Conservation (phyloP, 2,888 invertebrate genomes). For the Meta bourneti region DNA sequence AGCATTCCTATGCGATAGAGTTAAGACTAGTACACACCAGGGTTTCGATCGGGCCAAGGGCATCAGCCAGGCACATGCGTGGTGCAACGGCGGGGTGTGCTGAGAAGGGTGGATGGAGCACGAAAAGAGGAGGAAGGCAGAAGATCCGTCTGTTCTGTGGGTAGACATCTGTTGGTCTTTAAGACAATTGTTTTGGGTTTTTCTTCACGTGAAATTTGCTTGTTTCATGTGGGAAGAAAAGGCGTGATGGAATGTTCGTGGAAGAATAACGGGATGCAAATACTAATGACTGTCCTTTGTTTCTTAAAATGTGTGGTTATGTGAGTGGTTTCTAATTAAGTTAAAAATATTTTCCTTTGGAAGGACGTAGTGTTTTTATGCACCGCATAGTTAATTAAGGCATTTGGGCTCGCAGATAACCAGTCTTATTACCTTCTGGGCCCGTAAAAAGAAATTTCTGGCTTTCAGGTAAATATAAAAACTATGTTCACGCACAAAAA, state of each 20-base stretch:
- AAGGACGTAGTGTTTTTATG: background rate
- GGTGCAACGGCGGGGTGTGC: no score
- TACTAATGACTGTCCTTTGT: background rate
- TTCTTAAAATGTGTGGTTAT: background rate
- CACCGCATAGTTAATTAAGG: no score
- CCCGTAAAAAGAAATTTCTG: no score
- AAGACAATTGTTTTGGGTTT: background rate
- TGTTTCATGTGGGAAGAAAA: background rate
- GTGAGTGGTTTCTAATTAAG: background rate
- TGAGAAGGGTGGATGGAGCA: background rate
- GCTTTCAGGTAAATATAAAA: no score
- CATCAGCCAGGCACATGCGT: no score
- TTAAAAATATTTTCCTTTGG: background rate
- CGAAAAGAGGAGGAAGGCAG: background rate
- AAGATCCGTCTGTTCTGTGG: background rate
- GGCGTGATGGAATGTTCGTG: background rate
- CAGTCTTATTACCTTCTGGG: no score
- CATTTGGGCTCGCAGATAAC: no score
- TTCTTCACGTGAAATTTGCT: background rate
- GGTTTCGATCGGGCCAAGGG: no score
- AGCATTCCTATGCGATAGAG: no score
- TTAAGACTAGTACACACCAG: no score
- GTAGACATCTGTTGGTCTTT: background rate
- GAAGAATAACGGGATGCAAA: background rate
- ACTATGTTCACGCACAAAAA: no score